These are phyloP conservation scores for Mormyrus hasselquistii DNA, from an alignment of 2,797 vertebrate genomes.

Conservation along the genomic window DNA sequence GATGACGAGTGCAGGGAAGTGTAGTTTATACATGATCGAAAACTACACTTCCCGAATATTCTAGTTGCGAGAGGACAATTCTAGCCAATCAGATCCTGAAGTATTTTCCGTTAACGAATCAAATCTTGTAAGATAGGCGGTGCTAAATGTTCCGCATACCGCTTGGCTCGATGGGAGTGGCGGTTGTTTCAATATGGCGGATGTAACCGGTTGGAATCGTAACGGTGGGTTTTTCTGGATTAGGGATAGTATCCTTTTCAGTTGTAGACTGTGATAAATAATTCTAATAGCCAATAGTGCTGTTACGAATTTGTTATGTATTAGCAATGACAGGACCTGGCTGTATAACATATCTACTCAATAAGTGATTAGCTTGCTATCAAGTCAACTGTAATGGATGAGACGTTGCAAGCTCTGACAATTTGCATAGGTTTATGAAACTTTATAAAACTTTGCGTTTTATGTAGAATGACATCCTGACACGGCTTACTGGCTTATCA, in stretches of 20 bases:
- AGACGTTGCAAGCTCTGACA: neutral
- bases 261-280: neutral
- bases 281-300: neutral
- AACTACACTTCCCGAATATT: neutral
- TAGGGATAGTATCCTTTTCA: constrained; percentile 66
- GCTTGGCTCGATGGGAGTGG: constrained; percentile 65
- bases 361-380: neutral
- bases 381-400: neutral
- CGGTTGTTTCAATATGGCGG: constrained; percentile 98
- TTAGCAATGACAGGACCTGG: neutral
- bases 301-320: neutral
- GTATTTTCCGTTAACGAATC: neutral
- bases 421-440: neutral
- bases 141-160: constrained; percentile 41
- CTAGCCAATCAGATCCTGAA: neutral
- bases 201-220: constrained; percentile 42
- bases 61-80: neutral
- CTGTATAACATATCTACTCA: neutral
- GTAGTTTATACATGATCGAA: constrained; percentile 15
- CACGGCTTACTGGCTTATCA: neutral
- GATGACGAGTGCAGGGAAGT: constrained; percentile 14
- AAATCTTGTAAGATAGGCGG: constrained; percentile 31
- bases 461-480: neutral
- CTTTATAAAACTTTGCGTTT: neutral
- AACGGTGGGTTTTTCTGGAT: constrained; percentile 60